A percentile compares a stretch with the other conserved stretches of the same genome.
phyloP scores from a whole-genome alignment of 2,113 vertebrate species.

The Urocolius indicus region DNA sequence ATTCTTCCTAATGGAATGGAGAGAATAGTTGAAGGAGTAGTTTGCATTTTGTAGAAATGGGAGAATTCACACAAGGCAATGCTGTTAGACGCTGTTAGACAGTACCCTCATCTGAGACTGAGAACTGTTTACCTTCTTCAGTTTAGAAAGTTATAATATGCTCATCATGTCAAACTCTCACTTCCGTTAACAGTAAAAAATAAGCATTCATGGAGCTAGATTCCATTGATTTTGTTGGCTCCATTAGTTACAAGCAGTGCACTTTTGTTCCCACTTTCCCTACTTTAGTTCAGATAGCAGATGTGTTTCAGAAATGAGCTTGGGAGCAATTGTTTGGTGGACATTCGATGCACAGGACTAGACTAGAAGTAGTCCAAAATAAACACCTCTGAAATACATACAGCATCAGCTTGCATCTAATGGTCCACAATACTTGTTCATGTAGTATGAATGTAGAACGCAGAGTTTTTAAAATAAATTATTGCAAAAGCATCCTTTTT shows the following conservation, averaged over 20 bases:
- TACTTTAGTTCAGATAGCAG: not conserved
- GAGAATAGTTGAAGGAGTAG: not conserved
- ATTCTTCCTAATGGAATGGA: not conserved
- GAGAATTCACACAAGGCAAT: not conserved
- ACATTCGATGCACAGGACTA: not conserved
- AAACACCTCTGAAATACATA: not conserved
- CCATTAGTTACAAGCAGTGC: not conserved
- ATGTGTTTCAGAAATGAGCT: not conserved
- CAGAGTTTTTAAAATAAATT: not conserved
- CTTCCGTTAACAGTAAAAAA: not conserved
- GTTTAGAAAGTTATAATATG: not conserved
- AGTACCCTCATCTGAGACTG: not conserved
- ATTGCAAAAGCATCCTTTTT: not conserved
- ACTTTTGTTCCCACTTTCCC: not conserved
- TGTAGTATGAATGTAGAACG: not conserved
- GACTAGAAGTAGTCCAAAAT: not conserved
- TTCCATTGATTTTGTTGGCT: not conserved
- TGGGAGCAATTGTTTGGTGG: not conserved
- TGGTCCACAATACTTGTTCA: not conserved
- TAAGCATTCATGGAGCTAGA: not conserved
- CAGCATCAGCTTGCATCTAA: not conserved
- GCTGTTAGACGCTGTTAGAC: not conserved
- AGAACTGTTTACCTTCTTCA: not conserved
- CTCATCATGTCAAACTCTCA: not conserved
- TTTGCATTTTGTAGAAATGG: not conserved